Evolutionary conservation across 2,888 invertebrate species (phyloP), one percentile per base, ranked within the genome.

Genomic region (Cosmorhoe ocellata): DNA sequence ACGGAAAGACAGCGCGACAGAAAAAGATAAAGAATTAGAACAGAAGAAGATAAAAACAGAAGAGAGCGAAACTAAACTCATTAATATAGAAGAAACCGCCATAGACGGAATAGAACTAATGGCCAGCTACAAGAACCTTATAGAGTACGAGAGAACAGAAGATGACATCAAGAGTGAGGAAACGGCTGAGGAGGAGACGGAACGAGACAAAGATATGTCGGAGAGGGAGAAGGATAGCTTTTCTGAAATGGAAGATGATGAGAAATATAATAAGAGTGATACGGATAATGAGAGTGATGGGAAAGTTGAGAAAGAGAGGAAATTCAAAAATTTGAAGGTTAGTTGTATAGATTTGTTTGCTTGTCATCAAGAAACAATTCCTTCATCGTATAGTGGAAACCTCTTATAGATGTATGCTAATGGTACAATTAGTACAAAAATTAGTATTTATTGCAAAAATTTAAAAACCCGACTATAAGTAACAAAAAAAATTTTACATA

Each of bases 1-100:
- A 64, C 78, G 93, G 43, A 91, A 93, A 71, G 91, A 94, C 77
- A 91, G 94, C 79, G 77, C 88, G 0, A 78, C 84, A 54, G 90
- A 94, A 34, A 91, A 93, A 53, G 75, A 92, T 68, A 75, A 85
- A 59, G 89, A 89, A 13, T 6, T 56, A 1, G 79, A 84, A 9
- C 59, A 67, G 67, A 91, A 77, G 80, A 93, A 73, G 61, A 71
- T 61, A 61, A 92, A 80, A 64, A 32, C 69, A 0, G 89, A 90
- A 0, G 83, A 83, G 3, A 27, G 58, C 0, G 82, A 82, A 2
- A 28, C 63, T 1, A 85, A 78, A 57, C 66, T 81, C 9, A 75
- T 88, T 45, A 76, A 87, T 44, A 90, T 91, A 14, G 91, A 91
- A 52, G 91, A 91, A 44, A 89, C 89, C 0, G 91, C 91, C 0